Evolutionary conservation across 2,888 invertebrate genomes (phyloP), one percentile per base, ranked within the genome.

Genomic region (Cheilosia pagana): DNA sequence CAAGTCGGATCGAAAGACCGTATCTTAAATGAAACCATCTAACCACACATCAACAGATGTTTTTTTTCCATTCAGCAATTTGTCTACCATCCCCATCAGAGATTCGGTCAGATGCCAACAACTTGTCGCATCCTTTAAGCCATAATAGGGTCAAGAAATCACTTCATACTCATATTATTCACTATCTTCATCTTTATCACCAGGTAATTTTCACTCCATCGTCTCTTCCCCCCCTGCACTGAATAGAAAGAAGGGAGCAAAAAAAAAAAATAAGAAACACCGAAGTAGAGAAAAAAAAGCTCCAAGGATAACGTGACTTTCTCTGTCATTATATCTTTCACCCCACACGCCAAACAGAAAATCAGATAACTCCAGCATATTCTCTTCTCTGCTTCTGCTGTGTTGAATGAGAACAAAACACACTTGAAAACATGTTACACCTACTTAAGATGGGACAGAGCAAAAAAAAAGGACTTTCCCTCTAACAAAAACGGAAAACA

Each of bases 151-250:
- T 74, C 75, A 71, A 45, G 57, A 57, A 59, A 79, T 50, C 60
- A 41, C 77, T 50, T 76, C 81, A 71, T 39, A 65, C 59, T 71
- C 59, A 59, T 65, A 43, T 43, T 75, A 8, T 48, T 67, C 48
- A 50, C 60, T 68, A 68, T 82, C 82, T 72, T 77, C 68, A 72
- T 62, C 67, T 67, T 50, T 67, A 72, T 82, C 65, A 62, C 14
- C 81, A 82, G 82, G 82, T 82, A 77, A 77, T 82, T 82, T 77
- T 78, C 82, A 78, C 82, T 78, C 62, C 62, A 83, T 78, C 59
- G 55, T 53, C 52, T 52, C n/a, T n/a, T n/a, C n/a, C n/a, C n/a
- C n/a, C n/a, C 68, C 50, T 57, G 63, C 65, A 31, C 35, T 53
- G 28, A 19, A n/a, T n/a, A 12, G 53, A 19, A 21, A 2, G 41